Base-by-base conservation (phyloP, 2,113 vertebrate species). In the Microcebus murinus region DNA sequence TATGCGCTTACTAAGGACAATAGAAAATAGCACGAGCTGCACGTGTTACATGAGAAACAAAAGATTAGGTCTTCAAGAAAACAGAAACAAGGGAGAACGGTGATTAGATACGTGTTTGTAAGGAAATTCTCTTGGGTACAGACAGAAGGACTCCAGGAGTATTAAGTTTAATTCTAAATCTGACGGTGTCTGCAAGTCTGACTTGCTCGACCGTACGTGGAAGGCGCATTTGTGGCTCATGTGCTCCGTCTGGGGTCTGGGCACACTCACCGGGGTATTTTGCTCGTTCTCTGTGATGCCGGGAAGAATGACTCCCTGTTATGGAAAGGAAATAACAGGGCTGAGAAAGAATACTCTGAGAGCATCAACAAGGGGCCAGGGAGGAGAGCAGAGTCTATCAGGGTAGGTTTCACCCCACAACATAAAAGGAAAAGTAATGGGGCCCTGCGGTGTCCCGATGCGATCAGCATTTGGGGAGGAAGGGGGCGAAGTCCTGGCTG, bases 151-250 rank as follows among this genome's bases (percentile, higher is more conserved):
- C 61, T 74, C 67, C 13, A 89, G 80, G 65, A 82, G 5, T 48
- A 81, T n/a, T 42, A 87, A 65, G 48, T 65, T 89, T 73, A 87
- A 85, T 50, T 97, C 76, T 85, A 81, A 84, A 95, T 63, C 70
- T 65, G 50, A 61, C 31, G 36, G n/a, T 95, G n/a, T 55, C 81
- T 4, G 20, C 67, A 95, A 94, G 68, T 76, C 45, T 59, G 29
- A 61, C 31, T 80, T 79, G 65, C 79, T 93, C 45, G 4, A n/a
- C 21, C 50, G 1, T 73, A 42, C 23, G 45, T 23, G 5, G 39
- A 77, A 92, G 91, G 76, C 29, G 4, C 8, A 48, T 39, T 17
- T 83, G 14, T 5, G 48, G 13, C 90, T 18, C 6, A 1, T 8
- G 50, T 6, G 10, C 68, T 36, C n/a, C 27, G 29, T 50, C 80